Percentiles rank a stretch among this genome's conserved stretches.
phyloP scores from a whole-genome alignment of 2,797 vertebrate genomes.

The Galagoides demidoff region DNA sequence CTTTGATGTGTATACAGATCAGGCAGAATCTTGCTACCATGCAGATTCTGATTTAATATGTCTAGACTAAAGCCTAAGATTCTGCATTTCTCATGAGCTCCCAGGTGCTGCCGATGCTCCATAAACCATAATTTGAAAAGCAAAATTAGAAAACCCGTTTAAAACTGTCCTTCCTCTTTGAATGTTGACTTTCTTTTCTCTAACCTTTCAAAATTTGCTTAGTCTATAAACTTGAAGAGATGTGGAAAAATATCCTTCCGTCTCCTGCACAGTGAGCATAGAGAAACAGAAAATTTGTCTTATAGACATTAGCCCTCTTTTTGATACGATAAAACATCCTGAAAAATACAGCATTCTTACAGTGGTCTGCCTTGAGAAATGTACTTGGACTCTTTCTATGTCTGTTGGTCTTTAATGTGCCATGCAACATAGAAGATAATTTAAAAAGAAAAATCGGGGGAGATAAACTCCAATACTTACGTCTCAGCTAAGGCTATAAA shows the following conservation, averaged over 20 bases:
- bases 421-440: neutral
- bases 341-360: neutral
- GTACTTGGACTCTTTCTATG: neutral
- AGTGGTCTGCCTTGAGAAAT: neutral
- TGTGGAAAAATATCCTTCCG: neutral
- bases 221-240: neutral
- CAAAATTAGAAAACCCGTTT: neutral
- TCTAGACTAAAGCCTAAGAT: neutral
- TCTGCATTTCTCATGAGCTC: neutral
- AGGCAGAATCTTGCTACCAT: neutral
- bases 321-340: neutral
- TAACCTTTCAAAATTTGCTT: neutral
- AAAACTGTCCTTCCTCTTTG: neutral
- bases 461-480: neutral
- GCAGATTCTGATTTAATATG: neutral
- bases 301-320: neutral
- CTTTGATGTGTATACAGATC: neutral
- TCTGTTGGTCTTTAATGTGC: neutral
- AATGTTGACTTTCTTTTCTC: neutral
- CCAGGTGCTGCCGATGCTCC: neutral
- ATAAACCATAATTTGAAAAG: neutral
- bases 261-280: neutral
- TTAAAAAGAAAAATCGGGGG: neutral
- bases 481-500: neutral
- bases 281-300: neutral